phyloP scores from a whole-genome alignment of 2,888 invertebrate species.

The Lasioglossum morio region DNA sequence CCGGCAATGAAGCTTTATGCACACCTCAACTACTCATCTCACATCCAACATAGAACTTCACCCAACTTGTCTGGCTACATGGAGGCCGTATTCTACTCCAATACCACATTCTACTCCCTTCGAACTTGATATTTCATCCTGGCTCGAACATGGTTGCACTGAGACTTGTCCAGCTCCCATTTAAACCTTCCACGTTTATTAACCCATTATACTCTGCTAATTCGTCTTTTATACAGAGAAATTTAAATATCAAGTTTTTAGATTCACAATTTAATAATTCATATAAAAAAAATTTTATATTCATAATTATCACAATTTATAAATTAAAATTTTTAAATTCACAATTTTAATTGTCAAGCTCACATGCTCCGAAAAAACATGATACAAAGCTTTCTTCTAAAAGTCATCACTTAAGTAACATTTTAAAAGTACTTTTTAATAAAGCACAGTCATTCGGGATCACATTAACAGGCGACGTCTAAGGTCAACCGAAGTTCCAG shows the following conservation, averaged over 20 bases:
- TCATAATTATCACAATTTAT: background rate
- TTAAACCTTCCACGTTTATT: background rate
- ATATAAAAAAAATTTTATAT: background rate
- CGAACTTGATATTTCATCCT: background rate
- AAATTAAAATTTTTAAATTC: background rate
- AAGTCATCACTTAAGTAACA: background rate
- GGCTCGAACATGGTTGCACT: background rate
- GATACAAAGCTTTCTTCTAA: background rate
- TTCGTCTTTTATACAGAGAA: too few relatives aligned
- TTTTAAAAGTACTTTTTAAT: background rate
- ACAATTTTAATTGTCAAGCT: background rate
- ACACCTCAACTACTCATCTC: slow-evolving; percentile 9
- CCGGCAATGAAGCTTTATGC: background rate
- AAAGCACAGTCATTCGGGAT: background rate
- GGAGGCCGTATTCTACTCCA: background rate
- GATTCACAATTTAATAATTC: background rate
- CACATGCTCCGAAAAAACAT: background rate
- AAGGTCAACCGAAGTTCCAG: background rate
- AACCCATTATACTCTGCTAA: background rate
- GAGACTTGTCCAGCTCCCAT: background rate
- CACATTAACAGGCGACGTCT: background rate
- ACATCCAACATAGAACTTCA: background rate
- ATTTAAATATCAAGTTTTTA: background rate
- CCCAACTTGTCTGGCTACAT: background rate
- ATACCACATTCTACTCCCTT: background rate